Base-by-base conservation (phyloP, 2,113 vertebrate genomes). In the Henicopernis longicauda region DNA sequence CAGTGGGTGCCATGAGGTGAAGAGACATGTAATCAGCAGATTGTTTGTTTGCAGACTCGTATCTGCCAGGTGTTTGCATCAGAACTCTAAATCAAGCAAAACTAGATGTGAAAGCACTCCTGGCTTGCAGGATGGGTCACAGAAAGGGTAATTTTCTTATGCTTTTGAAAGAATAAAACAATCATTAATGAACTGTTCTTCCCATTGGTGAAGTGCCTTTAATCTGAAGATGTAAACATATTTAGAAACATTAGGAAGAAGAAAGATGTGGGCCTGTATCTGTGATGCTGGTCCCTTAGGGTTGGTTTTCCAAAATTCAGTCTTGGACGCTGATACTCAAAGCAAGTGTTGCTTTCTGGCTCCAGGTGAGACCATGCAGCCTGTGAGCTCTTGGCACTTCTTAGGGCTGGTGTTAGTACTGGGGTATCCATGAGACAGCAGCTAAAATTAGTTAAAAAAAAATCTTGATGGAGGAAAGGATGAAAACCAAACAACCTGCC, bases 11-110 rank as follows among this genome's bases (percentile, higher is more conserved):
- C 58, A n/a, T 0, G 4, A 82, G 27, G 50, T 13, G 44, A 69
- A 70, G 72, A 34, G 54, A 54, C 36, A 20, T 4, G 27, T 36
- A 49, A 80, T 90, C 86, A 84, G 88, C 63, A 91, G 86, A 70
- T 78, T 6, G 1, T 65, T 92, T 93, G 58, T 93, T 96, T 90
- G 80, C 83, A 90, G 86, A 81, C 21, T 69, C 54, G 86, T 93
- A 88, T 73, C 95, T 93, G 95, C 50, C 45, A 85, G 88, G 44
- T 59, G 15, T 95, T 96, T 93, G 85, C 87, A 91, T 80, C 55
- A 90, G 67, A 94, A 73, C 45, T 82, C 58, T 79, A 85, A 76
- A 80, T 84, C 57, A 89, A 79, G 81, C 45, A 89, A 49, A 94
- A 66, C 52, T 69, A 21, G 49, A 84, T 45, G 55, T 45, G 65